A percentile compares a stretch with the other conserved stretches of the same genome.
These are phyloP conservation scores for Mechanitis mazaeus DNA, from an alignment of 2,888 invertebrate genomes.

Conservation along the genomic window DNA sequence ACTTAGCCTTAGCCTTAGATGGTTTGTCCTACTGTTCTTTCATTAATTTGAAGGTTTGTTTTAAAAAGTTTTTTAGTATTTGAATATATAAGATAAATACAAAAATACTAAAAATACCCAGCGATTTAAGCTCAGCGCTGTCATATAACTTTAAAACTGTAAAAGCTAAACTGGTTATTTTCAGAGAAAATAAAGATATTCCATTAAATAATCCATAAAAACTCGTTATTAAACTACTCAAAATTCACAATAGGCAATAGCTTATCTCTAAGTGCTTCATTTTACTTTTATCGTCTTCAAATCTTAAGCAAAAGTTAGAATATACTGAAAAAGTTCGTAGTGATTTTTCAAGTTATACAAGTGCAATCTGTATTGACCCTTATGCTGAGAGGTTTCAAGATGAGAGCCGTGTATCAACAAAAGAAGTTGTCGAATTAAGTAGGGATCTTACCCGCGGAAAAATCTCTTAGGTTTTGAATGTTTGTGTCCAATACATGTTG, in stretches of 20 bases:
- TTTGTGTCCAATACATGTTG: conserved; percentile 4
- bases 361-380: conserved; percentile 10
- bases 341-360: conserved; percentile 8
- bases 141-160: no score
- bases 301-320: not conserved
- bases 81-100: no score
- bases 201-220: no score
- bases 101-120: no score
- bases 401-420: conserved; percentile 14
- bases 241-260: not conserved
- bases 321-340: conserved; percentile 4
- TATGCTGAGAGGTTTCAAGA: conserved; percentile 8
- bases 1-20: no score
- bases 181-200: no score
- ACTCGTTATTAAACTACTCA: no score
- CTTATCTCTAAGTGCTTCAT: not conserved
- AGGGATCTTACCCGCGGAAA: conserved; percentile 8
- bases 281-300: not conserved
- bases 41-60: no score
- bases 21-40: no score
- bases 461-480: conserved; percentile 5
- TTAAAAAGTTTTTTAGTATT: no score
- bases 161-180: no score
- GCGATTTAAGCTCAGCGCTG: no score
- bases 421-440: conserved; percentile 14